phyloP scores from a whole-genome alignment of 2,113 vertebrate species.

The Danio rerio region DNA sequence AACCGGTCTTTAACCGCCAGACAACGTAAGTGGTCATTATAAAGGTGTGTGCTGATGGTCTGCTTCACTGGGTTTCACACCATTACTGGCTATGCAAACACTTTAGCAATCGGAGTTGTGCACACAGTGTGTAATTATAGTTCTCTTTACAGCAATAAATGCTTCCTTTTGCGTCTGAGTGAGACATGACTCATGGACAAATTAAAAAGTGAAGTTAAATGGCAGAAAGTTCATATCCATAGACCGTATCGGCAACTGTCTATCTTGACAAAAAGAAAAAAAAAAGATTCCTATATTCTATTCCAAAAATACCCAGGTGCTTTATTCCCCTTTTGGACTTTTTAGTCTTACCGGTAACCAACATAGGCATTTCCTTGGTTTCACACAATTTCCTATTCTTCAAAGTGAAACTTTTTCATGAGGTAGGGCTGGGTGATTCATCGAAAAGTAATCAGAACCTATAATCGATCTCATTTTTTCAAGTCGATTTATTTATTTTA shows the following conservation, averaged over 20 bases:
- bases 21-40: constrained; percentile 42
- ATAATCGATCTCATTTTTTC: too few species aligned
- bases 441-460: too few species aligned
- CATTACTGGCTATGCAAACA: constrained; percentile 38
- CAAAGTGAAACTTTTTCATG: too few species aligned
- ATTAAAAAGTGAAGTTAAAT: constrained; percentile 6
- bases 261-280: too few species aligned
- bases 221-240: constrained; percentile 3
- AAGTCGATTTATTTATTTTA: too few species aligned
- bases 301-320: not conserved
- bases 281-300: not conserved
- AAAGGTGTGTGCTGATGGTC: constrained; percentile 34
- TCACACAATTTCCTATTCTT: not conserved
- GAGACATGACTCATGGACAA: constrained; percentile 22
- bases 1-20: constrained; percentile 14
- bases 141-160: constrained; percentile 11
- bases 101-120: constrained; percentile 22
- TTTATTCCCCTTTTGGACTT: not conserved
- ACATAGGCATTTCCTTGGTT: not conserved
- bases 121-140: not conserved
- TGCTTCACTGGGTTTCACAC: constrained; percentile 28
- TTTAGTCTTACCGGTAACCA: not conserved
- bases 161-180: constrained; percentile 22
- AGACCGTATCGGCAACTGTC: not conserved
- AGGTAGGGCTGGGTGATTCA: too few species aligned